A percentile compares a stretch with the other conserved stretches of the same genome.
These are phyloP conservation scores for Neomorphus geoffroyi DNA, from an alignment of 2,797 vertebrate genomes.

Conservation along the genomic window DNA sequence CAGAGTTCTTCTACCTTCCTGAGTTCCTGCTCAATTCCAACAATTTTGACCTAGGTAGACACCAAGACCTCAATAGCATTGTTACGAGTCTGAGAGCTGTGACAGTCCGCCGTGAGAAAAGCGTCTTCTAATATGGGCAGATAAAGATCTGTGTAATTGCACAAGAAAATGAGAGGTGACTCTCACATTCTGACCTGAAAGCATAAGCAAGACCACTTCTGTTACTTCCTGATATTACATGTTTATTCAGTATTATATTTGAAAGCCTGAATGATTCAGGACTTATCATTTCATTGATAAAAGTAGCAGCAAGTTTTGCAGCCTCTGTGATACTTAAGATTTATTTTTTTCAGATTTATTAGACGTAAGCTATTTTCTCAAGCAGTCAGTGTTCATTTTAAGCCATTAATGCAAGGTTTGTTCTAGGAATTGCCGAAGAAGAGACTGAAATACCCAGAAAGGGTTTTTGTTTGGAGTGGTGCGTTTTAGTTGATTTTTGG, in stretches of 20 bases:
- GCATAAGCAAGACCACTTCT: neutral
- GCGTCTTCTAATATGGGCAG: fast-evolving
- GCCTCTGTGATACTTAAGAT: neutral
- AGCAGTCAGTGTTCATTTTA: neutral
- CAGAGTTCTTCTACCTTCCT: slow-evolving; percentile 97
- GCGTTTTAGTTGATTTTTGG: neutral
- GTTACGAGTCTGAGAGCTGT: fast-evolving
- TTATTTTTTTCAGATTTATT: neutral
- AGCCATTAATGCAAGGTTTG: neutral
- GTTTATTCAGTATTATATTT: neutral
- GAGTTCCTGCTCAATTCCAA: slow-evolving; percentile 98
- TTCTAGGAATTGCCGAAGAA: neutral
- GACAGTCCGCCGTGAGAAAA: neutral
- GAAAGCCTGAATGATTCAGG: neutral
- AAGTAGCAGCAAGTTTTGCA: neutral
- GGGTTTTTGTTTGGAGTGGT: neutral
- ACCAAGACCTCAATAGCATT: neutral
- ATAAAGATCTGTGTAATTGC: neutral
- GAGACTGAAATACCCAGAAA: neutral
- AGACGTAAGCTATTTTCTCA: neutral
- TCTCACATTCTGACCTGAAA: neutral
- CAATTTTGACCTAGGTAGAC: slow-evolving; percentile 94
- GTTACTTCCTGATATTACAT: neutral
- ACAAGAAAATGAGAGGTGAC: neutral
- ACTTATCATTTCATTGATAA: neutral